Evolutionary conservation across 2,888 invertebrate species (phyloP), one percentile per base, ranked within the genome.

Genomic region (Amiota minor): DNA sequence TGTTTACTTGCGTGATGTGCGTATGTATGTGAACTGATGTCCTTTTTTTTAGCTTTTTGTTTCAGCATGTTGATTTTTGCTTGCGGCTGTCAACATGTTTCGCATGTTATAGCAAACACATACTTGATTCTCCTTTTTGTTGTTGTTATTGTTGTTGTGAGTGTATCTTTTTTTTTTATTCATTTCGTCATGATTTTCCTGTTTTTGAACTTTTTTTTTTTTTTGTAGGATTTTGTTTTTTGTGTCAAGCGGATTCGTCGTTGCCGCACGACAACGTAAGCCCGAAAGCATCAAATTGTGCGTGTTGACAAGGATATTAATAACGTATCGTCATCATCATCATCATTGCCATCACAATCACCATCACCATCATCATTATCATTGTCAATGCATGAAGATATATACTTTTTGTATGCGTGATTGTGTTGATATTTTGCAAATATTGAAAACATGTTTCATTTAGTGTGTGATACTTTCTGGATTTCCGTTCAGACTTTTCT

Each of bases 291-390:
- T 81, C 84, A 83, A 83, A 80, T 84, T 83, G 83, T 83, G 83
- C 84, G 83, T 84, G 84, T 81, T 84, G 83, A 81, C 83, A 77
- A 78, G 83, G 83, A 83, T 84, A 83, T 83, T 84, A 83, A 80
- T 82, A 80, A 78, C 81, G 80, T 79, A 20, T 68, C 67, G 23
- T 50, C 10, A 8, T 35, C 35, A 35, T 35, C 35, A 35, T 6
- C 35, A 35, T 35, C 35, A 35, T 6, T 8, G 11, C 45, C 35
- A 35, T 2, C 35, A 35, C 6, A 3, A 35, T 4, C 35, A 35
- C 6, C 35, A 35, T 35, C 35, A 35, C 6, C 35, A 3, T 35
- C 35, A 35, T 35, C 35, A 8, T 35, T 35, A 35, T 35, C 35
- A 35, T 35, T 35, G 35, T 35, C 35, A 35, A 35, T 35, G 35